Evolutionary conservation across 2,888 invertebrate genomes (phyloP).

Genomic region (Phalangium opilio): DNA sequence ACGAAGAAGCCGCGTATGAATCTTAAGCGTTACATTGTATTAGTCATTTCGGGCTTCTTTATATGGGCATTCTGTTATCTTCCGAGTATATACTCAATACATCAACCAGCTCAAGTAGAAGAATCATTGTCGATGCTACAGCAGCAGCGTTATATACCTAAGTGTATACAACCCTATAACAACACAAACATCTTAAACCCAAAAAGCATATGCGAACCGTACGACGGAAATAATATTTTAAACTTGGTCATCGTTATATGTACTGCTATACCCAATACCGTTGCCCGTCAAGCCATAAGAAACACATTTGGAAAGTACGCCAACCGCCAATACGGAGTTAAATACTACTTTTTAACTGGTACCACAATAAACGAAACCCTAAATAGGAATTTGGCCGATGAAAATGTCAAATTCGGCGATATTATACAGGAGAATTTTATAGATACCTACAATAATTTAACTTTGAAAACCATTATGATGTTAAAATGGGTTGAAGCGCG

Average conservation of each 20-base stretch:
- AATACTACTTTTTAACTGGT: slow-evolving; percentile 45
- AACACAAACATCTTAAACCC: slow-evolving; percentile 7
- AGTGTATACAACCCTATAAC: slow-evolving; percentile 12
- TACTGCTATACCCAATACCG: slow-evolving; percentile 15
- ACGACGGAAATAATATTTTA: slow-evolving; percentile 3
- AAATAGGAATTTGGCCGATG: slow-evolving; percentile 48
- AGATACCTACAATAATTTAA: slow-evolving; percentile 73
- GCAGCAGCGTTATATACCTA: slow-evolving; percentile 8
- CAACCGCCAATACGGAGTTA: slow-evolving; percentile 28
- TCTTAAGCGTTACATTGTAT: too few species aligned
- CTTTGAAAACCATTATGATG: slow-evolving; percentile 68
- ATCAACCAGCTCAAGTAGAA: slow-evolving; percentile 7
- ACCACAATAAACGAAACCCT: slow-evolving; percentile 40
- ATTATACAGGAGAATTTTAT: slow-evolving; percentile 66
- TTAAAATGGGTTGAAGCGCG: slow-evolving; percentile 52
- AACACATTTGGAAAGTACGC: slow-evolving; percentile 10
- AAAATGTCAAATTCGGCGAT: slow-evolving; percentile 51
- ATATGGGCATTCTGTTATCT: too few species aligned
- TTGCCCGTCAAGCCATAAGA: slow-evolving; percentile 13
- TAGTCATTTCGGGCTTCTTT: too few species aligned
- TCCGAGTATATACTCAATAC: too few species aligned
- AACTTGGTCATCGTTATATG: slow-evolving; percentile 12
- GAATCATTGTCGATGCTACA: slow-evolving; percentile 12
- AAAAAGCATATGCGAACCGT: slow-evolving; percentile 1
- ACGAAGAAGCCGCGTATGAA: too few species aligned